Conservation (phyloP, 2,797 vertebrate genomes). For the Antennarius maculatus region DNA sequence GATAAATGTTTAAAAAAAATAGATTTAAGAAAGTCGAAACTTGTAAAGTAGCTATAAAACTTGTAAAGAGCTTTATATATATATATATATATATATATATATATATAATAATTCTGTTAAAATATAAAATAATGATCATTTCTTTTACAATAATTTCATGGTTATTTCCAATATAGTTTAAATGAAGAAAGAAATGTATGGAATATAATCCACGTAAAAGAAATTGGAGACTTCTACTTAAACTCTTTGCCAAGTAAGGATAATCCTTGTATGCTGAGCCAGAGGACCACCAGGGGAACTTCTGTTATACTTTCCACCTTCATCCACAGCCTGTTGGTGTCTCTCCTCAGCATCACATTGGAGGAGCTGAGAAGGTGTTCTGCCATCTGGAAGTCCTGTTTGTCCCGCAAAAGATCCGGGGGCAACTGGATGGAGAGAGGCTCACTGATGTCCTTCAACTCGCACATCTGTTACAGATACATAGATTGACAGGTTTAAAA, state of each 20-base stretch:
- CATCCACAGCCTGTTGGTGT: conserved; percentile 67
- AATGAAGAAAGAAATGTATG: conserved; percentile 28
- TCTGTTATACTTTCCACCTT: conserved; percentile 49
- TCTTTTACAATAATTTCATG: neutral
- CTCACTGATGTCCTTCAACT: conserved; percentile 28
- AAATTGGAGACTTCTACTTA: conserved; percentile 7
- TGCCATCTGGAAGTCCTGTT: conserved; percentile 72
- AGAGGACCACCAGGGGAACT: conserved; percentile 77
- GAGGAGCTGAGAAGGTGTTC: conserved; percentile 81
- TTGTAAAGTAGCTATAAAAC: no score
- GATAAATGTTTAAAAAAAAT: no score
- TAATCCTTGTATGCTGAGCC: conserved; percentile 82
- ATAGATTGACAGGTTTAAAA: no score
- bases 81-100: conserved; percentile 1
- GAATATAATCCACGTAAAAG: neutral
- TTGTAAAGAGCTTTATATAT: no score
- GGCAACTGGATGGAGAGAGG: conserved; percentile 63
- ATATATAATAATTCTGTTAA: neutral
- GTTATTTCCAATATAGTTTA: neutral
- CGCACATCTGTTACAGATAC: conserved; percentile 39
- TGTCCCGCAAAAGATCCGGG: conserved; percentile 73
- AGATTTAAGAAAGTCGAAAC: neutral
- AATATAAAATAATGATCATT: neutral
- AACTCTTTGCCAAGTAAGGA: conserved; percentile 41
- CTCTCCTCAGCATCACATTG: conserved; percentile 76